Evolutionary conservation across 92 coral and sea anemone species (phyloP), one percentile per base, ranked within the genome.

Genomic region (Muricea muricata): DNA sequence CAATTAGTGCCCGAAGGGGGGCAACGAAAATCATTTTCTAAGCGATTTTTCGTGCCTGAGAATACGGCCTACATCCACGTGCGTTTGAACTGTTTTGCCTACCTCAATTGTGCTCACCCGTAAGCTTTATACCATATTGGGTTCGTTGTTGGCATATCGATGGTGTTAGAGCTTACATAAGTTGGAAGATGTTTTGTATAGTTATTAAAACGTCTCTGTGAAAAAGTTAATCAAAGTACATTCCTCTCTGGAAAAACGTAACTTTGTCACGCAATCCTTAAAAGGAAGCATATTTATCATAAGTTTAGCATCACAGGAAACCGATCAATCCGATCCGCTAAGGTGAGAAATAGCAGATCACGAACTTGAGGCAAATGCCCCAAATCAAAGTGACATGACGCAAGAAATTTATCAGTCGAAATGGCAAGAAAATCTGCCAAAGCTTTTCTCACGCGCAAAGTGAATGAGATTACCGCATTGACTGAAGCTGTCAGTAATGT

Each of bases 281-380:
- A 4, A 37, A 67, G 30, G 25, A 75, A 24, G 33, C n/a, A n/a
- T n/a, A n/a, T n/a, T 25, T 24, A 41, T 37, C 20, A 42, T 75
- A 39, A 75, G 80, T 47, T 21, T 75, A 39, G 80, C 15, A 42
- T 75, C 65, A 46, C 33, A 46, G 8, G 80, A 1, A 24, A 50
- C 7, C 37, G 39, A 47, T 4, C 65, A 46, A 50, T 17, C 63
- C 20, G 78, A 30, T 18, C 80, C 61, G 41, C 63, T 12, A 75
- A 31, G 63, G 35, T 15, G 26, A 25, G 80, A 75, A 75, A 75
- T 75, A 75, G 29, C 52, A 50, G 80, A 75, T 75, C 65, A 75
- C 63, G 80, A 75, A 72, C 78, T 20, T 30, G 78, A 35, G 61
- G 37, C 39, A 29, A 75, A 21, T 50, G 33, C 34, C 7, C 37